Evolutionary conservation across 2,797 vertebrate species (phyloP).

Genomic region (Sebastes aleutianus): DNA sequence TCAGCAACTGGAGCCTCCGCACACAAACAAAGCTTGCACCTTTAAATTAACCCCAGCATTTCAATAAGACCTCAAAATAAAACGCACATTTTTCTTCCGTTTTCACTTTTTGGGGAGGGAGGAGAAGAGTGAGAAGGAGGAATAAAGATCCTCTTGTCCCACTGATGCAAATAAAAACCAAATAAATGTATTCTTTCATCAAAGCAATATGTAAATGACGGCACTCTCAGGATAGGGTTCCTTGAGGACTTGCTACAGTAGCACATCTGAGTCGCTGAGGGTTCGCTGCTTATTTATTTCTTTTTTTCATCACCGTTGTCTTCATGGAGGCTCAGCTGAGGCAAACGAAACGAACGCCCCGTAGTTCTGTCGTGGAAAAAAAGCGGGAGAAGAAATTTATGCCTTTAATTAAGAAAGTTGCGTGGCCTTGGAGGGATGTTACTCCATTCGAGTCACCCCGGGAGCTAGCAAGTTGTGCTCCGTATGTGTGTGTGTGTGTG

Average conservation of each 20-base stretch:
- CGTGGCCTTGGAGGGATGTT: slow-evolving; percentile 66
- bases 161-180: slow-evolving; percentile 67
- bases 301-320: slow-evolving; percentile 37
- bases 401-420: slow-evolving; percentile 76
- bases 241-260: slow-evolving; percentile 63
- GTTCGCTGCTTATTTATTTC: slow-evolving; percentile 48
- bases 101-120: neutral
- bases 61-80: slow-evolving; percentile 32
- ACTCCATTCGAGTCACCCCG: slow-evolving; percentile 26
- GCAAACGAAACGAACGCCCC: slow-evolving; percentile 35
- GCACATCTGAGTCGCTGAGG: slow-evolving; percentile 45
- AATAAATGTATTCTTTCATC: slow-evolving; percentile 71
- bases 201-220: slow-evolving; percentile 76
- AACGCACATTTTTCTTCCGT: neutral
- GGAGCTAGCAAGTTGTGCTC: slow-evolving; percentile 17
- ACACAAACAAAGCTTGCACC: neutral
- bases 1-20: neutral
- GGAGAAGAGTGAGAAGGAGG: slow-evolving; percentile 3
- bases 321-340: slow-evolving; percentile 38
- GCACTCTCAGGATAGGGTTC: slow-evolving; percentile 62
- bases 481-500: neutral
- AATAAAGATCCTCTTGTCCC: slow-evolving; percentile 37
- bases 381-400: slow-evolving; percentile 60
- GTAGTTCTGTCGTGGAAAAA: slow-evolving; percentile 35
- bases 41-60: slow-evolving; percentile 13